A percentile compares a stretch with the other conserved stretches of the same genome.
Conservation (phyloP, 2,888 invertebrate species). For the Drosophila neotestacea region DNA sequence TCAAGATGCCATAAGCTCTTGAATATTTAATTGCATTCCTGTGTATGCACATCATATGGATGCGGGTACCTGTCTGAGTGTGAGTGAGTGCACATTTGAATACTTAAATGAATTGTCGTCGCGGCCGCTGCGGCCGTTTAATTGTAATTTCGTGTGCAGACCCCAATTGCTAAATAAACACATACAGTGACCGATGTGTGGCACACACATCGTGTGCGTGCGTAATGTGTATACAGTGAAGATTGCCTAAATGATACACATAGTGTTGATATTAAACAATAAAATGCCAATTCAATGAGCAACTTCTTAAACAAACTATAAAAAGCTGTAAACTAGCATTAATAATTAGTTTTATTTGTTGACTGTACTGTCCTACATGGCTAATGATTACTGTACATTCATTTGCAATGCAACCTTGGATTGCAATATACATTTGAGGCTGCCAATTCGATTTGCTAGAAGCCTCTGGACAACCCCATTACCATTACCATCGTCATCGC, state of each 20-base stretch:
- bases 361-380: neutral
- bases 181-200: constrained; percentile 22
- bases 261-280: too few species aligned
- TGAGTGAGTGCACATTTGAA: constrained; percentile 42
- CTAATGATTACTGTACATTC: constrained; percentile 34
- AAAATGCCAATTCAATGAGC: too few species aligned
- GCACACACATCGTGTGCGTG: constrained; percentile 8
- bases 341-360: neutral
- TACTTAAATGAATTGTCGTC: constrained; percentile 46
- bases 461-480: constrained; percentile 27
- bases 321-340: neutral
- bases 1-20: constrained; percentile 41
- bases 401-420: constrained; percentile 57
- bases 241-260: neutral
- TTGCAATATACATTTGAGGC: constrained; percentile 52
- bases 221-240: constrained; percentile 38
- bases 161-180: constrained; percentile 61
- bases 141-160: constrained; percentile 70
- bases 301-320: too few species aligned
- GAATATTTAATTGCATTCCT: constrained; percentile 44
- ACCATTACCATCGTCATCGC: constrained; percentile 11
- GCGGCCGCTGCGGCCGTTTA: constrained; percentile 58
- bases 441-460: constrained; percentile 62
- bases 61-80: constrained; percentile 7
- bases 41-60: neutral